These are phyloP conservation scores for Camponotus fellah DNA, from an alignment of 2,888 invertebrate genomes.

Conservation along the genomic window DNA sequence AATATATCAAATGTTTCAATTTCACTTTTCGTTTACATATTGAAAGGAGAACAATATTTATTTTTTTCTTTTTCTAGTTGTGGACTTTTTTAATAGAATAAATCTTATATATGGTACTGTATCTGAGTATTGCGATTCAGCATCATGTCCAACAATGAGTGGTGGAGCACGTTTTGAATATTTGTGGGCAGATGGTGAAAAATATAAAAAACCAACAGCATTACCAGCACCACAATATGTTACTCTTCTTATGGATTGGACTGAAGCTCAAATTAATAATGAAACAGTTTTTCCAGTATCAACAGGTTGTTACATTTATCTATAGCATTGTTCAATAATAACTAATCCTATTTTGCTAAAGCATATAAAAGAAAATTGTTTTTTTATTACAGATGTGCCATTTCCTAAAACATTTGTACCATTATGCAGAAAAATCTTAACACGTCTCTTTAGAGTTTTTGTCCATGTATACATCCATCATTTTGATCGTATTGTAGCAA, in stretches of 20 bases:
- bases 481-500: constrained; percentile 94
- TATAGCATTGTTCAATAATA: constrained; percentile 1
- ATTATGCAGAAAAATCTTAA: constrained; percentile 94
- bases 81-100: constrained; percentile 97
- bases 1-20: not conserved
- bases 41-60: not conserved
- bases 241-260: constrained; percentile 95
- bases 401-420: constrained; percentile 94
- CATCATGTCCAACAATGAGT: constrained; percentile 95
- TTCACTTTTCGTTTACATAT: not conserved
- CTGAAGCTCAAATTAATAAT: constrained; percentile 95
- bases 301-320: constrained; percentile 86
- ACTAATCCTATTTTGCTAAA: constrained; percentile 60
- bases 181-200: constrained; percentile 95
- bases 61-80: constrained; percentile 89
- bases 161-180: constrained; percentile 96
- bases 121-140: constrained; percentile 93
- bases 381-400: constrained; percentile 89
- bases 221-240: constrained; percentile 95
- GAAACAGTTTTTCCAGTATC: constrained; percentile 94
- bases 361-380: not conserved
- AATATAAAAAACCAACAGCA: constrained; percentile 92
- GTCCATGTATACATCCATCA: constrained; percentile 98
- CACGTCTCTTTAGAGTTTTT: constrained; percentile 95
- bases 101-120: constrained; percentile 97